A percentile compares a stretch with the other conserved stretches of the same genome.
Conservation (phyloP, 2,888 invertebrate genomes). For the Zygaena filipendulae region DNA sequence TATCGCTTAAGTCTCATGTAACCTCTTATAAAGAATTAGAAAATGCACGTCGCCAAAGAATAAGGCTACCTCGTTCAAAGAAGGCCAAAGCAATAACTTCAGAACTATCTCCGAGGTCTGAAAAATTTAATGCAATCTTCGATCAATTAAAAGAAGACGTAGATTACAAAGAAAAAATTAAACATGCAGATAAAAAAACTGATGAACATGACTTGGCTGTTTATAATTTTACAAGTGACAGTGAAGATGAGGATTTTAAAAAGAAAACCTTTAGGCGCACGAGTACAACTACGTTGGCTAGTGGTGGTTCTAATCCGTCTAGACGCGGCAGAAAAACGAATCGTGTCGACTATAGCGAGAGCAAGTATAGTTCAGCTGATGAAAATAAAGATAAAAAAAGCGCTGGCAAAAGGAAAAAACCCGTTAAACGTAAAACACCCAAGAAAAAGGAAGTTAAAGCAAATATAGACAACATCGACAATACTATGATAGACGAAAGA, state of each 20-base stretch:
- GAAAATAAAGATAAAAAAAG: too few species aligned
- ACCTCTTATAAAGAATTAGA: slow-evolving; percentile 44
- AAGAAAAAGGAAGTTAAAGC: too few species aligned
- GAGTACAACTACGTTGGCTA: slow-evolving; percentile 21
- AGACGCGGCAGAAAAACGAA: slow-evolving; percentile 16
- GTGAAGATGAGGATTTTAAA: slow-evolving; percentile 42
- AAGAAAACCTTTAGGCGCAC: slow-evolving; percentile 26
- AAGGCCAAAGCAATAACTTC: slow-evolving; percentile 16
- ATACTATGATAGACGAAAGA: too few species aligned
- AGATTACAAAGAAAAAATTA: slow-evolving; percentile 26
- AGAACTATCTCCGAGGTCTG: slow-evolving; percentile 29
- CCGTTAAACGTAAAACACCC: neutral
- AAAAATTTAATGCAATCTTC: slow-evolving; percentile 33
- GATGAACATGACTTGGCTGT: slow-evolving; percentile 21
- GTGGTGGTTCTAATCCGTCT: slow-evolving; percentile 20
- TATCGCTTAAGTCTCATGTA: slow-evolving; percentile 24
- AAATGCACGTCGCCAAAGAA: slow-evolving; percentile 27
- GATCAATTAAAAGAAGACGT: slow-evolving; percentile 33
- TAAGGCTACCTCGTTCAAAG: slow-evolving; percentile 22
- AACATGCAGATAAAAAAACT: slow-evolving; percentile 22
- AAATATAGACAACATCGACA: too few species aligned
- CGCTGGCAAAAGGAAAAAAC: slow-evolving; percentile 9
- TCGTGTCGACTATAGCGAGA: slow-evolving; percentile 21
- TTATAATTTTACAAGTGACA: slow-evolving; percentile 46
- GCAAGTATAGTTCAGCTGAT: slow-evolving; percentile 18